Percentiles rank a stretch among this genome's conserved stretches.
Evolutionary conservation across 2,888 invertebrate genomes (phyloP).

Genomic region (Bedellia somnulentella): DNA sequence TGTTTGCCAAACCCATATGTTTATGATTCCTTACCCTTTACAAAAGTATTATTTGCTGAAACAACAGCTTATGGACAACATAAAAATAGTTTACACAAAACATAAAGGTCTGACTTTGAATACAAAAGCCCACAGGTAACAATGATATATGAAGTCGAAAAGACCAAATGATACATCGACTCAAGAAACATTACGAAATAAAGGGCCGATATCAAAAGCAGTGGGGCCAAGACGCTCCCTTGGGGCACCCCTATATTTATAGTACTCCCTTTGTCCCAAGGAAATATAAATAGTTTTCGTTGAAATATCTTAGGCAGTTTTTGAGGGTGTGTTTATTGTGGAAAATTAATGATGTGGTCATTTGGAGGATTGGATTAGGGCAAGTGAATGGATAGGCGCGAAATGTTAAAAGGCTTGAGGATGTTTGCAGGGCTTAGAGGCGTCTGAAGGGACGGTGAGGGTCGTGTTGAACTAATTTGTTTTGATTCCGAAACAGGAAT

Average conservation of each 20-base stretch:
- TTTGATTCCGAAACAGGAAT: too few species aligned
- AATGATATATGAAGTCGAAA: conserved; percentile 37
- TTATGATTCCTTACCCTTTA: too few species aligned
- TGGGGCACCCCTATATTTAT: conserved; percentile 50
- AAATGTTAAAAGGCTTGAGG: conserved; percentile 47
- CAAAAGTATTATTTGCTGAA: too few species aligned
- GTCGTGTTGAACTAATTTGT: too few species aligned
- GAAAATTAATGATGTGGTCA: conserved; percentile 60
- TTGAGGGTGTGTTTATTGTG: conserved; percentile 49
- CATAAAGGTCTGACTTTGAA: neutral
- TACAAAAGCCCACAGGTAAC: conserved; percentile 27
- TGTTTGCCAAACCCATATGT: too few species aligned
- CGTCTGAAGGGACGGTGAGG: too few species aligned
- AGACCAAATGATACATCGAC: conserved; percentile 31
- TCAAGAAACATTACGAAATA: conserved; percentile 45
- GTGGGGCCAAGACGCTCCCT: conserved; percentile 35
- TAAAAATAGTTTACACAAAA: too few species aligned
- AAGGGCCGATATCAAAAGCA: conserved; percentile 56
- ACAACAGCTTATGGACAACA: too few species aligned
- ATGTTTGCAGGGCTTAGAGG: conserved; percentile 41
- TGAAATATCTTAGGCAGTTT: conserved; percentile 48
- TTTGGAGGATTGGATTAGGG: conserved; percentile 48
- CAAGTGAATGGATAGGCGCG: conserved; percentile 24
- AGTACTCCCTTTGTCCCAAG: conserved; percentile 43
- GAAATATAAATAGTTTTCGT: conserved; percentile 57